Evolutionary conservation across 2,888 invertebrate genomes (phyloP), one percentile per base, ranked within the genome.

Genomic region (Molanna angustata): DNA sequence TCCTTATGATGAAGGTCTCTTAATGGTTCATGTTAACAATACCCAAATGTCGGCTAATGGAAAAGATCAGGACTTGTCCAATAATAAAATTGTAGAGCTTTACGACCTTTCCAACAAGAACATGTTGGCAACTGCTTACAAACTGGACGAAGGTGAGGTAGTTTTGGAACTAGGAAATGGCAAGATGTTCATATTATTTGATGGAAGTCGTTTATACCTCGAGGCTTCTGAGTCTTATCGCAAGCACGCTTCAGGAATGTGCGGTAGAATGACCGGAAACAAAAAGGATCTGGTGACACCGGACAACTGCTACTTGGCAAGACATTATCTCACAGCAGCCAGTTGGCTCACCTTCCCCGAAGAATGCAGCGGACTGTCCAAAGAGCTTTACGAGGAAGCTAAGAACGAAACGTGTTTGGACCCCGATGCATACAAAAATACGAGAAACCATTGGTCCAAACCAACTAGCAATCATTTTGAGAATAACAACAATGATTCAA

Each of bases 191-290:
- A 62, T 79, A 1, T 66, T 77, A 60, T 85, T 76, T 63, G 84
- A 87, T 61, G 85, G 86, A 16, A 62, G 74, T 53, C 76, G 80
- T 27, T 62, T 81, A 4, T 60, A 71, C 1, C 64, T 73, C 1
- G 61, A 67, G 66, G 65, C 63, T 60, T 50, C 65, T 51, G 64
- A 69, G 32, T 64, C 73, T 22, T 78, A 80, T 67, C 78, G 81
- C 31, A 77, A 76, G 57, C n/a, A n/a, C n/a, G 64, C 79, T 9
- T 70, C 73, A 14, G 83, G 83, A 61, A 67, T 82, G 6, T 82
- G 82, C 62, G 83, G 82, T 27, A 73, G 73, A 57, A 77, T 68
- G 66, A 72, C 74, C 56, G 71, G 73, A 21, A 69, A 78, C 48
- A 55, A 61, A 49, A 70, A 72, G 54, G 82, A 82, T 56, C 74